These are phyloP conservation scores for Neodontobutis hainanensis DNA, from an alignment of 2,113 vertebrate genomes.

Conservation along the genomic window DNA sequence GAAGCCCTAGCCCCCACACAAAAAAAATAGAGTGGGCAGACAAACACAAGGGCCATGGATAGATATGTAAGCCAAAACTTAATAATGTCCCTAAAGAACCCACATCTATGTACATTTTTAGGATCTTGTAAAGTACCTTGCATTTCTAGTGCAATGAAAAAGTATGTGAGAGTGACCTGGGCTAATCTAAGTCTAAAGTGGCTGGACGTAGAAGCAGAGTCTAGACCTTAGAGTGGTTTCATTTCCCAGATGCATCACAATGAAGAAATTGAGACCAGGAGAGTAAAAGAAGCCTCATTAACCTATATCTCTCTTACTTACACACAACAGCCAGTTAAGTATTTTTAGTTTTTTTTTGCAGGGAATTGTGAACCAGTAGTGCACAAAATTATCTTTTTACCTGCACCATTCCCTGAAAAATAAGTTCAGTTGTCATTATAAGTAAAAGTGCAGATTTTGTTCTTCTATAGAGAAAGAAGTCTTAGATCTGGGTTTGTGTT, in stretches of 20 bases:
- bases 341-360: background rate
- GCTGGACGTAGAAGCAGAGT: background rate
- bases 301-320: background rate
- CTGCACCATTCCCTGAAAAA: too few relatives aligned
- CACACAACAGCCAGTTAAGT: too few relatives aligned
- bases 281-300: background rate
- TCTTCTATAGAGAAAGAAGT: too few relatives aligned
- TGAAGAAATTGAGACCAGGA: background rate
- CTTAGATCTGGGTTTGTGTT: background rate
- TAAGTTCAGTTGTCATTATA: too few relatives aligned
- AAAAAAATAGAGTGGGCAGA: background rate
- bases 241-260: background rate
- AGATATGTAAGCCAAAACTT: background rate
- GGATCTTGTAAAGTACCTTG: too few relatives aligned
- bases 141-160: too few relatives aligned
- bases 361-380: background rate
- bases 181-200: background rate
- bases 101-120: background rate
- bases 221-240: background rate
- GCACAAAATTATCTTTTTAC: too few relatives aligned
- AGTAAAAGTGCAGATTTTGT: too few relatives aligned
- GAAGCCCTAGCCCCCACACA: conserved; percentile 3
- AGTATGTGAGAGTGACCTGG: background rate
- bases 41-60: background rate
- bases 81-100: background rate